phyloP scores from a whole-genome alignment of 2,888 invertebrate genomes.

The Galerucella calmariensis region DNA sequence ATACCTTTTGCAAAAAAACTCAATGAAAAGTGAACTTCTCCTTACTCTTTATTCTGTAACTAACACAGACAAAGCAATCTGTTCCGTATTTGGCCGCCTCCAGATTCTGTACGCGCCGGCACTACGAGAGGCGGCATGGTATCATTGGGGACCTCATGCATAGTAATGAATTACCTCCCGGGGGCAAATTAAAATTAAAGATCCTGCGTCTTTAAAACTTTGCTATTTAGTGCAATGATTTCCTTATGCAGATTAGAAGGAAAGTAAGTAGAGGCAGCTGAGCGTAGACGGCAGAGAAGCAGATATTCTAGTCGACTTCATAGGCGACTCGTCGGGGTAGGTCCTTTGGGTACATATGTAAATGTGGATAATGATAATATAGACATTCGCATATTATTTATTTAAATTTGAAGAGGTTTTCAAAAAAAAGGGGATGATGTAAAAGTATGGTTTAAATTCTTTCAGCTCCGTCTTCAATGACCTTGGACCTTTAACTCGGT shows the following conservation, averaged over 20 bases:
- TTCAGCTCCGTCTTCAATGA: too few species aligned
- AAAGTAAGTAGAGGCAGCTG: constrained; percentile 36
- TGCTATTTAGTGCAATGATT: constrained; percentile 67
- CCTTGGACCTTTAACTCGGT: too few species aligned
- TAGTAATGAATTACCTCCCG: constrained; percentile 67
- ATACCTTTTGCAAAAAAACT: too few species aligned
- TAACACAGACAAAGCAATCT: background rate
- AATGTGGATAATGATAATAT: background rate
- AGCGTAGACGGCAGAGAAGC: constrained; percentile 33
- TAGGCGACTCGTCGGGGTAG: background rate
- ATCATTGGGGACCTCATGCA: constrained; percentile 63
- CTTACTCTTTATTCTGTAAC: background rate
- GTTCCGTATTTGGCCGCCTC: constrained; percentile 7
- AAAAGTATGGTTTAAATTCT: too few species aligned
- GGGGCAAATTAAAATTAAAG: constrained; percentile 67
- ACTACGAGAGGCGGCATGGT: background rate
- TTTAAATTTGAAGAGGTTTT: too few species aligned
- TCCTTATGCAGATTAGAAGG: constrained; percentile 63
- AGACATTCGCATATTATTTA: too few species aligned
- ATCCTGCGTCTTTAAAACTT: constrained; percentile 66
- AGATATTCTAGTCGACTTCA: constrained; percentile 16
- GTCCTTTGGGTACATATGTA: background rate
- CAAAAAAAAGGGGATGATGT: too few species aligned
- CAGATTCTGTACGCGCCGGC: background rate
- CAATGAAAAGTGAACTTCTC: too few species aligned